Conservation (phyloP, 2,113 vertebrate genomes). For the Onychostoma macrolepis region DNA sequence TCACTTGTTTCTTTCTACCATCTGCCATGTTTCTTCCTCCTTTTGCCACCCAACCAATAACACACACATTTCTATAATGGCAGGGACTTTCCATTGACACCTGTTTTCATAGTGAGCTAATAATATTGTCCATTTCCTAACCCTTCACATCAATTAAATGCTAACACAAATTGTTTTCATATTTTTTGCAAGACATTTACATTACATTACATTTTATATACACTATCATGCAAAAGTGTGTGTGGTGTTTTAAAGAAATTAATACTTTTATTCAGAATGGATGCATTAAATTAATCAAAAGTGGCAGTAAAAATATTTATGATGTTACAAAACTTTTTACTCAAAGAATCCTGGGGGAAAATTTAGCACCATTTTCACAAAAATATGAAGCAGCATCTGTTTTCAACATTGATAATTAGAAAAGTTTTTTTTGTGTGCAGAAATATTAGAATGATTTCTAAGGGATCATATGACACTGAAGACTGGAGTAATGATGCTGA, state of each 20-base stretch:
- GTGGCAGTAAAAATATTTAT: background rate
- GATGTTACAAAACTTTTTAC: background rate
- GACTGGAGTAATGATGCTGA: background rate
- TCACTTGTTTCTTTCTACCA: constrained; percentile 52
- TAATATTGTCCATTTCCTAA: background rate
- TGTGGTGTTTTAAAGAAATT: background rate
- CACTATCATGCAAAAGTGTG: background rate
- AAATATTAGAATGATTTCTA: background rate
- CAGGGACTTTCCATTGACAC: background rate
- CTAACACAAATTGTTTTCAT: background rate
- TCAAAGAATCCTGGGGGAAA: background rate
- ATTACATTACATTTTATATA: background rate
- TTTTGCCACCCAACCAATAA: background rate
- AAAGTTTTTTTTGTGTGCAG: background rate
- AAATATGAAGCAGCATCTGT: background rate
- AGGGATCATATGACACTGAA: background rate
- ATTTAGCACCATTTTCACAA: too few species aligned
- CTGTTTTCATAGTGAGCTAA: background rate
- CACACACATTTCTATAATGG: background rate
- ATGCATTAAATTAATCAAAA: background rate
- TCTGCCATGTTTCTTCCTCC: constrained; percentile 55
- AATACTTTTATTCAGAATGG: background rate
- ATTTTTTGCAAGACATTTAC: background rate
- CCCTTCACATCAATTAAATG: background rate
- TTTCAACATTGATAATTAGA: background rate